Conservation (phyloP, 2,888 invertebrate genomes). For the Phaonia tiefii region DNA sequence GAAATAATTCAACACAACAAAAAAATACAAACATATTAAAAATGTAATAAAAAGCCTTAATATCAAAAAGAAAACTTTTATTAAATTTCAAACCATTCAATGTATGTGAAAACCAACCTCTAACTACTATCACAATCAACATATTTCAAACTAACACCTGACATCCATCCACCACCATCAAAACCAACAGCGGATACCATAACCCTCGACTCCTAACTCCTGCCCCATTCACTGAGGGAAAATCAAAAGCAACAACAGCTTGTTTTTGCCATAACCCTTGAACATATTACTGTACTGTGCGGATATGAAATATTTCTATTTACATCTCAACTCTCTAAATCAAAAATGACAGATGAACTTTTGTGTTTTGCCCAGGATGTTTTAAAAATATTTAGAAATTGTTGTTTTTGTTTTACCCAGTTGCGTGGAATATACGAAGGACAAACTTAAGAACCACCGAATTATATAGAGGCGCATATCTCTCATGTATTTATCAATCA, state of each 20-base stretch:
- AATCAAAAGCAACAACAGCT: too few relatives aligned
- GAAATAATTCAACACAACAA: too few relatives aligned
- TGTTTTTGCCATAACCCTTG: too few relatives aligned
- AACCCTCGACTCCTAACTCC: too few relatives aligned
- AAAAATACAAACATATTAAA: too few relatives aligned
- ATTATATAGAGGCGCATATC: not conserved
- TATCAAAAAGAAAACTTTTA: not conserved
- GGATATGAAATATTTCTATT: constrained; percentile 9
- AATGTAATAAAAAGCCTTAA: constrained; percentile 37
- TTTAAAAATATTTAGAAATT: constrained; percentile 1
- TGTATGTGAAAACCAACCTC: too few relatives aligned
- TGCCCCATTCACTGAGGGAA: too few relatives aligned
- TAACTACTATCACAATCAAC: too few relatives aligned
- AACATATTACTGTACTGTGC: too few relatives aligned
- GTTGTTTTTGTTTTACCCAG: not conserved
- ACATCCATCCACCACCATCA: not conserved
- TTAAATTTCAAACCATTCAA: constrained; percentile 1
- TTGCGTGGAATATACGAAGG: not conserved
- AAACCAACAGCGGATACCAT: too few relatives aligned
- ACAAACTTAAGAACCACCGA: not conserved
- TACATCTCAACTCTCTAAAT: constrained; percentile 13
- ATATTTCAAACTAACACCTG: constrained; percentile 21
- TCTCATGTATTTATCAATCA: constrained; percentile 59
- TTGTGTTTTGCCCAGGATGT: not conserved
- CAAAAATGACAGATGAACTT: constrained; percentile 31